Base-by-base conservation (phyloP, 1,140 invertebrate genomes). In the Heterodera schachtii region DNA sequence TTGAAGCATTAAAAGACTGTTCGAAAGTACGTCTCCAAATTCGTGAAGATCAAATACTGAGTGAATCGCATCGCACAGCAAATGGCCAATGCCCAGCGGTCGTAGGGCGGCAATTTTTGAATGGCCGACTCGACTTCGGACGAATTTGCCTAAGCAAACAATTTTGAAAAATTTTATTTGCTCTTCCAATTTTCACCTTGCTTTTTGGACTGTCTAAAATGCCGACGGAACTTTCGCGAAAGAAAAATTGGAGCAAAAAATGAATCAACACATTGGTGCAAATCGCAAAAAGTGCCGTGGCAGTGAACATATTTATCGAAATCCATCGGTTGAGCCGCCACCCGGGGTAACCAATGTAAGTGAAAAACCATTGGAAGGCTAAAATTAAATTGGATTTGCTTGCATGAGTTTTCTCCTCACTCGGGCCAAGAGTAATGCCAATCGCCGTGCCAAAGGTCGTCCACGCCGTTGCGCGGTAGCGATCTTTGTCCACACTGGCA, bases 301-400 rank as follows among this genome's bases (percentile, higher is more conserved):
- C 70, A 60, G 44, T 84, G 16, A 70, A 77, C 74, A 84, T 84
- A 67, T 67, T 60, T 31, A 78, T 46, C 47, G n/a, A 84, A 73
- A 64, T 64, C 49, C 46, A 49, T 76, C 44, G 43, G 49, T 43
- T 47, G 19, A 46, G 52, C 13, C 44, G 64, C 41, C 64, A 76
- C 3, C 90, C 90, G 6, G 90, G 90, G 78, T 88, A 70, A 9
- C 66, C 79, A 7, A 84, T 47, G 9, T 64, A 73, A 13, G 73
- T 70, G 70, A 84, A 84, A n/a, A 85, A n/a, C 8, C 81, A 67
- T 71, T 91, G 91, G 46, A 91, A 86, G n/a, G 85, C 90, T 52
- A 89, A 81, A 64, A 73, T 49, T 57, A 85, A 75, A 21, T 21
- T 71, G 41, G n/a, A 21, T 79, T 71, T 77, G 47, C 5, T 13